These are phyloP conservation scores for Drosophila monieri DNA, from an alignment of 2,888 invertebrate species.

Conservation along the genomic window DNA sequence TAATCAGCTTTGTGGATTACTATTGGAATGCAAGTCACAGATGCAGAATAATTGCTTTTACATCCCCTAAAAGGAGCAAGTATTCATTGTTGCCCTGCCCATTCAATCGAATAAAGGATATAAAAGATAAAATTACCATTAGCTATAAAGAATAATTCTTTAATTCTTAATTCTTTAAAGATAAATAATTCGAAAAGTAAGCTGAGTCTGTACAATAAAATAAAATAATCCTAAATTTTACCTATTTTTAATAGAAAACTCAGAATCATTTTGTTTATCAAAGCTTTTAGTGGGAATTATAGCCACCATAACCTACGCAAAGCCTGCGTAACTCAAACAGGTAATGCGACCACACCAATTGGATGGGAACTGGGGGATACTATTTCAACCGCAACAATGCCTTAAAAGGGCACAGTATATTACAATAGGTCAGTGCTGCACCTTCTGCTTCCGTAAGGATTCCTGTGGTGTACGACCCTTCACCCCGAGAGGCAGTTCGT, in stretches of 20 bases:
- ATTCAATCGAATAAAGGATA: too few relatives aligned
- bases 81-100: too few relatives aligned
- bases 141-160: too few relatives aligned
- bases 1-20: slow-evolving; percentile 26
- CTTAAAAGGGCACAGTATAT: slow-evolving; percentile 39
- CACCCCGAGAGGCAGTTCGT: not conserved
- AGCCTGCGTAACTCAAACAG: not conserved
- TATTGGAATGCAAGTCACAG: slow-evolving; percentile 32
- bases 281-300: too few relatives aligned
- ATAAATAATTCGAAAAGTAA: too few relatives aligned
- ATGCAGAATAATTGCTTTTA: not conserved
- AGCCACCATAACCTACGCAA: not conserved
- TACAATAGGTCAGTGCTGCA: slow-evolving; percentile 62
- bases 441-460: slow-evolving; percentile 37
- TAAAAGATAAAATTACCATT: too few relatives aligned
- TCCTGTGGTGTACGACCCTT: slow-evolving; percentile 12
- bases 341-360: not conserved
- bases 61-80: too few relatives aligned
- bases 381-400: slow-evolving; percentile 32
- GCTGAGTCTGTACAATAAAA: too few relatives aligned
- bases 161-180: too few relatives aligned
- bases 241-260: too few relatives aligned
- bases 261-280: too few relatives aligned
- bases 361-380: not conserved
- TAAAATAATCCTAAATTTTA: too few relatives aligned